A percentile compares a stretch with the other conserved stretches of the same genome.
phyloP scores from a whole-genome alignment of 2,113 vertebrate species.

The Aptenodytes forsteri region DNA sequence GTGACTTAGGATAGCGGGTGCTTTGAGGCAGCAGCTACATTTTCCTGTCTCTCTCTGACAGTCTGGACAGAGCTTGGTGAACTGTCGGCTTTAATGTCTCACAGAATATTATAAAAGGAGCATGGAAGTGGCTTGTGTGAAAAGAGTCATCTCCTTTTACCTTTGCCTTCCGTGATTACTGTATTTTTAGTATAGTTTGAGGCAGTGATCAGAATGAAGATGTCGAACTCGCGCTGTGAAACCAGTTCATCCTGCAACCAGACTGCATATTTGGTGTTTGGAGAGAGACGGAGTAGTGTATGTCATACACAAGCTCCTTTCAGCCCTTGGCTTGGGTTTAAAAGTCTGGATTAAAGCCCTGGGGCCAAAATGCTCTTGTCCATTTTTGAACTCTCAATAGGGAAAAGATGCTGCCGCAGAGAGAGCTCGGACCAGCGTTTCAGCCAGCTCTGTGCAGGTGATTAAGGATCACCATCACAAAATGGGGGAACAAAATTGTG shows the following conservation, averaged over 20 bases:
- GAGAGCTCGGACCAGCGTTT: accelerated
- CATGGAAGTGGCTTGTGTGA: not conserved
- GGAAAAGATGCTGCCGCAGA: not conserved
- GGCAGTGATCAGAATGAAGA: not conserved
- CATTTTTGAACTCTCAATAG: not conserved
- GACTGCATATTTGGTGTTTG: not conserved
- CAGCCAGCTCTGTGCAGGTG: not conserved
- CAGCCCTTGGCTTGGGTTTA: not conserved
- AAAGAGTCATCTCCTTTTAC: not conserved
- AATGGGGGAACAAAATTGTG: not conserved
- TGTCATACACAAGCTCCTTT: not conserved
- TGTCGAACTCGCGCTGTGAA: not conserved
- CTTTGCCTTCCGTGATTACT: not conserved
- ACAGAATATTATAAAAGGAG: not conserved
- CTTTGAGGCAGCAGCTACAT: not conserved
- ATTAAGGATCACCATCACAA: not conserved
- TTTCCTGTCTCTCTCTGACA: not conserved
- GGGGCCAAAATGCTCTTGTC: not conserved
- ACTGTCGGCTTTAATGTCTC: not conserved
- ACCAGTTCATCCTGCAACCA: not conserved
- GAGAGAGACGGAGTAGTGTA: not conserved
- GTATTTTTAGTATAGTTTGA: not conserved
- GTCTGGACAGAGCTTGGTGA: not conserved
- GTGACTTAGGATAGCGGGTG: not conserved
- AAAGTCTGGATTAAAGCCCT: not conserved